A percentile compares a stretch with the other conserved stretches of the same genome.
Conservation (phyloP, 2,888 invertebrate species). For the Mesoligia furuncula region DNA sequence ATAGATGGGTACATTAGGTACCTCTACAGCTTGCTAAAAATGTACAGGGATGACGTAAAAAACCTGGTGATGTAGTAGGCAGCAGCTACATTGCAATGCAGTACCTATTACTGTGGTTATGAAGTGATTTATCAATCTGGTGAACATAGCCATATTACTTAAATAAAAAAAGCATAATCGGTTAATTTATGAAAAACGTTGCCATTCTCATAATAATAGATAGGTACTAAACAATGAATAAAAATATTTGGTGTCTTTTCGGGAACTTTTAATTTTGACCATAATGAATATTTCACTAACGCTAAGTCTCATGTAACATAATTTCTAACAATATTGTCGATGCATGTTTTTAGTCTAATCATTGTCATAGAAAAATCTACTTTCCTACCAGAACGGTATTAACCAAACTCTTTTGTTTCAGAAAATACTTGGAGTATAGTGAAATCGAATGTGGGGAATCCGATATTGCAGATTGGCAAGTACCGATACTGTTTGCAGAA, state of each 20-base stretch:
- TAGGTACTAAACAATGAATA: background rate
- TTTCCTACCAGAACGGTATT: background rate
- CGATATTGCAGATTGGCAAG: slow-evolving; percentile 66
- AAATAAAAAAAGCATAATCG: background rate
- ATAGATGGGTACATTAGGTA: background rate
- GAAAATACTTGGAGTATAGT: slow-evolving; percentile 36
- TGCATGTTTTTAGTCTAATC: background rate
- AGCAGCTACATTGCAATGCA: background rate
- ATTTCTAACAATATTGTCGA: background rate
- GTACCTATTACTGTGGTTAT: background rate
- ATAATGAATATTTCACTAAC: background rate
- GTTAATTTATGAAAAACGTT: background rate
- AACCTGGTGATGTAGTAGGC: background rate
- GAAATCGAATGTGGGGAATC: slow-evolving; percentile 68
- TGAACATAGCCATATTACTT: background rate
- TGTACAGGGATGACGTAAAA: background rate
- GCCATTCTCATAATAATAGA: background rate
- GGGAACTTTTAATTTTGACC: background rate
- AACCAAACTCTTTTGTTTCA: slow-evolving; percentile 23
- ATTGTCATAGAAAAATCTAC: background rate
- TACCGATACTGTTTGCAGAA: slow-evolving; percentile 69
- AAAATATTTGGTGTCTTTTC: background rate
- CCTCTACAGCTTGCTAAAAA: background rate
- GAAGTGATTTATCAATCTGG: background rate
- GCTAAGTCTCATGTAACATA: background rate